Evolutionary conservation across 2,113 vertebrate species (phyloP), one percentile per base, ranked within the genome.

Genomic region (Morone chrysops): DNA sequence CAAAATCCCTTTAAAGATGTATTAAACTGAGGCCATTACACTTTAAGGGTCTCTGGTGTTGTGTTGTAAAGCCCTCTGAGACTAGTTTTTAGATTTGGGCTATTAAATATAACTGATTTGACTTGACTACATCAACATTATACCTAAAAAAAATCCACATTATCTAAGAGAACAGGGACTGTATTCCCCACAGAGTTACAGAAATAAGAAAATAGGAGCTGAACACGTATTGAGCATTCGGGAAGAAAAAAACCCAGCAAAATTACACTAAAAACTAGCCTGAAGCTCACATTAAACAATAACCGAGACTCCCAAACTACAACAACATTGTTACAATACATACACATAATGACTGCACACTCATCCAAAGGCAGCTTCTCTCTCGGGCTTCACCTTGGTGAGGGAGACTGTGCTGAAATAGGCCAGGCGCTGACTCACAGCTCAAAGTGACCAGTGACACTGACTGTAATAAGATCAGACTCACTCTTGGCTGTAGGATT

Each of bases 401-500:
- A 68, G 65, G 47, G 61, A 73, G 87, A 72, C 67, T 59, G 66
- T 31, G 70, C 43, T 63, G 80, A 85, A 81, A 81, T 57, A 78
- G 72, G 74, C 78, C 82, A 53, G 50, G 25, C 41, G 11, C 66
- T 82, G 84, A 87, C 79, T 85, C 80, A 80, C 75, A 75, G 54
- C 77, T 87, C 76, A 78, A 41, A 81, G 78, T 85, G 82, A 87
- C 77, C 81, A 56, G 67, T 59, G 78, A 84, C 82, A 75, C 84
- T 74, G 81, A 88, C 75, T 78, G 65, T 77, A 87, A 89, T 85
- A 70, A 83, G 81, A 83, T 80, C 73, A 74, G 85, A 86, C 69
- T 85, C 80, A 69, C 47, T 84, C 70, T 70, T 86, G 72, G 73
- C 70, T 60, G 70, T 18, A 40, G 71, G 77, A 87, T 81, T 79